A percentile compares a stretch with the other conserved stretches of the same genome.
phyloP scores from a whole-genome alignment of 2,113 vertebrate species.

The Motacilla tschutschensis region DNA sequence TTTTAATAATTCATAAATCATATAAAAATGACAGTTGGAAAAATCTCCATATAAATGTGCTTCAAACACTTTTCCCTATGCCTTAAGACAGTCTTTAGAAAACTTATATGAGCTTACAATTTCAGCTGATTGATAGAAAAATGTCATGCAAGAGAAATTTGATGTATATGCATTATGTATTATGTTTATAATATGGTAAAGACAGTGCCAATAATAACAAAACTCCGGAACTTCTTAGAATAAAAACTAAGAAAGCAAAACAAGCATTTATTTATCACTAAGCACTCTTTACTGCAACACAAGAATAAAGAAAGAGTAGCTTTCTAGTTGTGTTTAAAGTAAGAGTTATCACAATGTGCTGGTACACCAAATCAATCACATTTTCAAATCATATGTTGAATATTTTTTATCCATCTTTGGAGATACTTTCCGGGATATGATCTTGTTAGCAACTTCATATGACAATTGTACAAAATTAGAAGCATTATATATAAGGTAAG shows the following conservation, averaged over 20 bases:
- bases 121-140: background rate
- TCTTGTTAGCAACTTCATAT: background rate
- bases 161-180: background rate
- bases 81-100: background rate
- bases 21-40: background rate
- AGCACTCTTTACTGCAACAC: rapidly evolving
- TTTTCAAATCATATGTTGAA: background rate
- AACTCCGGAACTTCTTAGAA: background rate
- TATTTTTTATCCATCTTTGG: background rate
- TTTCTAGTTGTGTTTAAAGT: background rate
- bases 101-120: background rate
- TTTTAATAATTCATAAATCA: background rate
- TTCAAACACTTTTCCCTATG: background rate
- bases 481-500: background rate
- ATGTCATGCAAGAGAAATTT: background rate
- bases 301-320: background rate
- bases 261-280: background rate
- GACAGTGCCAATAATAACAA: background rate
- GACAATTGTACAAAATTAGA: background rate
- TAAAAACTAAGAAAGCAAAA: background rate
- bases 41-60: background rate
- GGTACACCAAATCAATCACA: background rate
- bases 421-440: background rate
- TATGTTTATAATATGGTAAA: background rate
- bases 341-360: background rate